Conservation (phyloP, 2,797 vertebrate species). For the Hapalemur alaotrensis region DNA sequence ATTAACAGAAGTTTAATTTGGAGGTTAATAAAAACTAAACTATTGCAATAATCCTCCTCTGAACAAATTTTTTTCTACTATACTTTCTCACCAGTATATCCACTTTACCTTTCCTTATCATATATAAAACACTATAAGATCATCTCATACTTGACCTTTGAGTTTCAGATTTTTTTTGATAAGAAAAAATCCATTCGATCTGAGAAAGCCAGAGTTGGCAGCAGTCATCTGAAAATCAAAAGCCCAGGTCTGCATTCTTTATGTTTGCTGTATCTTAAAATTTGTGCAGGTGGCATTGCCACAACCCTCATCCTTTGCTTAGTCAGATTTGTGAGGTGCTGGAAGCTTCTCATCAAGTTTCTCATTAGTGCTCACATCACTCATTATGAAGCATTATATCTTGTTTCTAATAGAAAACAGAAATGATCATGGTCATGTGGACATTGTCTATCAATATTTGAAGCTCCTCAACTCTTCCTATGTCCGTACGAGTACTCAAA, state of each 20-base stretch:
- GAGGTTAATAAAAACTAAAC: not conserved
- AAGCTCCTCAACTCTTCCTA: slow-evolving; percentile 25
- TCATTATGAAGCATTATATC: not conserved
- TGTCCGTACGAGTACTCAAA: not conserved
- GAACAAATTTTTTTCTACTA: not conserved
- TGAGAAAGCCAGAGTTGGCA: not conserved
- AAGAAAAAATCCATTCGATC: not conserved
- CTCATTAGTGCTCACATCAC: not conserved
- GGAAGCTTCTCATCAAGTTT: not conserved
- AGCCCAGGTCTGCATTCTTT: not conserved
- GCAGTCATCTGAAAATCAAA: not conserved
- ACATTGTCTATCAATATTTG: not conserved
- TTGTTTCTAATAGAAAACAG: not conserved
- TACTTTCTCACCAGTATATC: not conserved
- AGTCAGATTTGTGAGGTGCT: not conserved
- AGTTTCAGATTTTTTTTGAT: not conserved
- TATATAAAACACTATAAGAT: not conserved
- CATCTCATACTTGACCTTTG: not conserved
- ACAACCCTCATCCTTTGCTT: not conserved
- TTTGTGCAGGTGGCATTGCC: not conserved
- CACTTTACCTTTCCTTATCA: not conserved
- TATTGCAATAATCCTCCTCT: not conserved
- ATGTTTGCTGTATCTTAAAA: not conserved
- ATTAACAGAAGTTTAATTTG: not conserved
- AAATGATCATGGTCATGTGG: not conserved